A percentile compares a stretch with the other conserved stretches of the same genome.
phyloP scores from a whole-genome alignment of 2,113 vertebrate species.

The Macquaria ambigua region DNA sequence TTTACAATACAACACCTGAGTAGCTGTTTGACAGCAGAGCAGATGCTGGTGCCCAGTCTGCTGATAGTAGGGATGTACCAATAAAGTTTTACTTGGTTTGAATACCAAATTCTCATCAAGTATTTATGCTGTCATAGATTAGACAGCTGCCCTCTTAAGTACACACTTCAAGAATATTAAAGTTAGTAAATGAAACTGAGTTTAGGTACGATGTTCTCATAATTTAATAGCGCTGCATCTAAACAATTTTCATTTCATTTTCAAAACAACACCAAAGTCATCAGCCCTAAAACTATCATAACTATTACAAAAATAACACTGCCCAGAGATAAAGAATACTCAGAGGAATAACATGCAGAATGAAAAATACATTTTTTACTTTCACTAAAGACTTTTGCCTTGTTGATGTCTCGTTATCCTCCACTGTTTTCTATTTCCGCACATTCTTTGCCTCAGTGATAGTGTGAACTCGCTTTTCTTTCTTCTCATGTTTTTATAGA shows the following conservation, averaged over 20 bases:
- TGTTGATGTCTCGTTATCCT: not conserved
- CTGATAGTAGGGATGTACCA: not conserved
- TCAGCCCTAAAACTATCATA: not conserved
- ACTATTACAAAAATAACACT: not conserved
- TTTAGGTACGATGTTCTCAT: not conserved
- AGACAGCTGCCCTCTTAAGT: not conserved
- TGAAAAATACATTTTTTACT: not conserved
- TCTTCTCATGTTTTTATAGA: not conserved
- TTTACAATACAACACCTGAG: constrained; percentile 6
- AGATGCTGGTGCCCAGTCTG: not conserved
- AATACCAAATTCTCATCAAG: not conserved
- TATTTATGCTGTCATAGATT: not conserved
- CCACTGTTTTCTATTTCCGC: not conserved
- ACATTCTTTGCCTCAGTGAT: not conserved
- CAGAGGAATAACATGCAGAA: not conserved
- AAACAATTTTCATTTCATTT: not conserved
- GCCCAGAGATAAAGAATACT: not conserved
- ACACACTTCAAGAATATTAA: not conserved
- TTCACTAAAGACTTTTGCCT: not conserved
- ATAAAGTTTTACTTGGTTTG: not conserved
- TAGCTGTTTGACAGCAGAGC: not conserved
- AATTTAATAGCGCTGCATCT: not conserved
- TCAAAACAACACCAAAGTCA: not conserved
- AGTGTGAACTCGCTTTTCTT: not conserved
- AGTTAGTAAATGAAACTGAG: not conserved